phyloP scores from a whole-genome alignment of 2,888 invertebrate species.

The Xylocampa areola region DNA sequence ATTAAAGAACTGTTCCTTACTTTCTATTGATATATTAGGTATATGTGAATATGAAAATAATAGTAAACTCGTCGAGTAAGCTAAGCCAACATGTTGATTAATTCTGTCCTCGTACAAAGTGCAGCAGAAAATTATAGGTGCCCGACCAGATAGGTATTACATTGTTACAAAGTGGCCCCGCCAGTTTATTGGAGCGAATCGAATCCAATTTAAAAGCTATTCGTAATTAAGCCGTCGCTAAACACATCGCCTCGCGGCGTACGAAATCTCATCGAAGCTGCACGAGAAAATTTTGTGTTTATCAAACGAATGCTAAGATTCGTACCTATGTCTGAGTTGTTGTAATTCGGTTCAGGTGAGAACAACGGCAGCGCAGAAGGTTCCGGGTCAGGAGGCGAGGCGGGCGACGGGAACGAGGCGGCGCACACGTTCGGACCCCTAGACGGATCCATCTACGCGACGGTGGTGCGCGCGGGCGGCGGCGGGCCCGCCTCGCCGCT shows the following conservation, averaged over 20 bases:
- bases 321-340: slow-evolving; percentile 14
- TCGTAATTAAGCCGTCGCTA: slow-evolving; percentile 75
- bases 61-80: slow-evolving; percentile 45
- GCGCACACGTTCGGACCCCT: slow-evolving; percentile 95
- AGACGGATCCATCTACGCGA: slow-evolving; percentile 97
- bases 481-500: slow-evolving; percentile 91
- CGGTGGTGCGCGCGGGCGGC: slow-evolving; percentile 87
- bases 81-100: slow-evolving; percentile 56
- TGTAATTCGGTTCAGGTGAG: slow-evolving; percentile 84
- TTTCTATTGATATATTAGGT: slow-evolving; percentile 34
- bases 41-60: slow-evolving; percentile 59
- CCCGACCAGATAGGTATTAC: slow-evolving; percentile 27
- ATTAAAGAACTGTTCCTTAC: slow-evolving; percentile 63
- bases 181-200: slow-evolving; percentile 76
- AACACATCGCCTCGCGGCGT: slow-evolving; percentile 59
- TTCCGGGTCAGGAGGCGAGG: slow-evolving; percentile 83
- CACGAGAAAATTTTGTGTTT: slow-evolving; percentile 14
- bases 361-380: slow-evolving; percentile 88
- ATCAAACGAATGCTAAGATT: slow-evolving; percentile 6
- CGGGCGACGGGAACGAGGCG: slow-evolving; percentile 82
- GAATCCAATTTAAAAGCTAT: slow-evolving; percentile 80
- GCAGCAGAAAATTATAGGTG: slow-evolving; percentile 66
- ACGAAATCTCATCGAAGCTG: slow-evolving; percentile 29
- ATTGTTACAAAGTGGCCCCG: slow-evolving; percentile 59
- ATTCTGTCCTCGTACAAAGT: slow-evolving; percentile 57